A percentile compares a stretch with the other conserved stretches of the same genome.
Conservation (phyloP, 1,140 invertebrate genomes). For the Zaprionus gabonicus region DNA sequence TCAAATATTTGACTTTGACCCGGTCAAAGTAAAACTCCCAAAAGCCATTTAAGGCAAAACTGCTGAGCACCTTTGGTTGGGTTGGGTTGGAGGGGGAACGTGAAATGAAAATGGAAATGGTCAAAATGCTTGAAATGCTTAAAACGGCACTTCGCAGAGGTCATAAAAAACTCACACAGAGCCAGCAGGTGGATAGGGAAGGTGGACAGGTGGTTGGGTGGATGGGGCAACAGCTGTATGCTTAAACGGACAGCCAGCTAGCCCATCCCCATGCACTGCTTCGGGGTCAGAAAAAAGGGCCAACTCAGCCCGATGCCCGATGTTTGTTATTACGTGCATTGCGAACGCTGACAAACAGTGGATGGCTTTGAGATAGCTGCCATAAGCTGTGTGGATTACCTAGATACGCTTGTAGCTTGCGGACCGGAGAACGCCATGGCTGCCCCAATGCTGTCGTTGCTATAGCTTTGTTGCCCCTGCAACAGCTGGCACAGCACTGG, state of each 20-base stretch:
- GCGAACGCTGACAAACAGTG: constrained; percentile 10
- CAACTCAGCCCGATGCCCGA: constrained; percentile 4
- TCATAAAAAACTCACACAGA: constrained; percentile 17
- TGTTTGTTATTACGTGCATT: not conserved
- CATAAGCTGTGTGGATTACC: constrained; percentile 12
- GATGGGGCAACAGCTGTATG: not conserved
- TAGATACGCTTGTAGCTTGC: not conserved
- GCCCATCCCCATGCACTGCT: not conserved
- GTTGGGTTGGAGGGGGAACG: not conserved
- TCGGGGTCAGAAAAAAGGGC: not conserved
- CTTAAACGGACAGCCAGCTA: not conserved
- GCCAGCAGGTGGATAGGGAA: not conserved
- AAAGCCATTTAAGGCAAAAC: not conserved
- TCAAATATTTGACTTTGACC: constrained; percentile 38
- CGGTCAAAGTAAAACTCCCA: not conserved
- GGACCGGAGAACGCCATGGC: not conserved
- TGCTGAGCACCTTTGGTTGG: not conserved
- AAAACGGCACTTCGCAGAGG: constrained; percentile 15
- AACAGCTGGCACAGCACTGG: constrained; percentile 7
- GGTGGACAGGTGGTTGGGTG: constrained; percentile 1
- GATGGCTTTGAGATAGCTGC: constrained; percentile 8
- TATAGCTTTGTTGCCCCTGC: not conserved
- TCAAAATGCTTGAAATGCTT: not conserved
- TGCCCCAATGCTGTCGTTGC: not conserved
- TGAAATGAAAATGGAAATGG: not conserved